phyloP scores from a whole-genome alignment of 2,888 invertebrate genomes.

The Dilophus febrilis region DNA sequence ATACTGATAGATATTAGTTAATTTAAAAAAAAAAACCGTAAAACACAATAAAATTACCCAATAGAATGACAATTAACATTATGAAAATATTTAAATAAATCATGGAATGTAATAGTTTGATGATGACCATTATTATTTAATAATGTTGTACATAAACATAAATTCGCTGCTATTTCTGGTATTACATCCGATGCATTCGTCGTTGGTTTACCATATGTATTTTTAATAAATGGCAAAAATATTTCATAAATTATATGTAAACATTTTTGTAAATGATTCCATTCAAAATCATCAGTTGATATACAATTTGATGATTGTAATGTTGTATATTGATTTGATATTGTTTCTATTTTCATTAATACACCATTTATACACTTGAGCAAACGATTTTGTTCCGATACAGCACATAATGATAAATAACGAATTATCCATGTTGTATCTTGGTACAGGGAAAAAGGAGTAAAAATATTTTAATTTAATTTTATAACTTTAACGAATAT shows the following conservation, averaged over 20 bases:
- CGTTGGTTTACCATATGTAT: constrained; percentile 19
- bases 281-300: background rate
- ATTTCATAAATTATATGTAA: constrained; percentile 19
- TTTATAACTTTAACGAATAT: too few species aligned
- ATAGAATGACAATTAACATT: constrained; percentile 19
- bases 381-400: constrained; percentile 23
- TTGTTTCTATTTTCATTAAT: constrained; percentile 15
- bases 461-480: too few species aligned
- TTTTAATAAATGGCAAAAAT: constrained; percentile 23
- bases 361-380: constrained; percentile 23
- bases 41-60: constrained; percentile 10
- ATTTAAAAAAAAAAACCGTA: constrained; percentile 13
- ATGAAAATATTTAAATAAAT: constrained; percentile 18
- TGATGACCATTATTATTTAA: constrained; percentile 12
- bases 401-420: constrained; percentile 20
- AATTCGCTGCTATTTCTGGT: constrained; percentile 23
- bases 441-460: too few species aligned
- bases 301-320: background rate
- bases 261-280: constrained; percentile 9
- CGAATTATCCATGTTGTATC: constrained; percentile 27
- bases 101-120: constrained; percentile 17
- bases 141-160: constrained; percentile 15
- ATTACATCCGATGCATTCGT: constrained; percentile 20
- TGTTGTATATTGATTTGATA: constrained; percentile 8
- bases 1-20: background rate